Evolutionary conservation across 35 echinoderm and acorn worm species (phyloP), one percentile per base, ranked within the genome.

Genomic region (Chiridota heheva): DNA sequence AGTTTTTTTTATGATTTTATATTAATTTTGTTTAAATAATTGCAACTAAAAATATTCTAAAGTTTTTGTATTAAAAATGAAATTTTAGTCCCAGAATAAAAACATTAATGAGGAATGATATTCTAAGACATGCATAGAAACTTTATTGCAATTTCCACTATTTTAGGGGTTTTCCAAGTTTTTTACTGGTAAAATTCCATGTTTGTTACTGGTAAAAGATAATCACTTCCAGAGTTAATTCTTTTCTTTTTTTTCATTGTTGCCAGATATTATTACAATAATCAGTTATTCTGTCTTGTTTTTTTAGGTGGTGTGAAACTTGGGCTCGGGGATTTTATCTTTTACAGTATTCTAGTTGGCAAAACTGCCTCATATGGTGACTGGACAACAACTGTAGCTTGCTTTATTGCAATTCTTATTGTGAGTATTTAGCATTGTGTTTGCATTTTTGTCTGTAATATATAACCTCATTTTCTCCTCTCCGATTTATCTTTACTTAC

Each of bases 311-410:
- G 93, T 73, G 93, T 97, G 1, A 97, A 97, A 37, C 85, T 97
- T n/a, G 93, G 93, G 56, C 68, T 97, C 18, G 93, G 93, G 62
- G 93, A 97, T 87, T 97, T 97, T 46, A 97, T 97, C 35, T 97
- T 97, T 63, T 97, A 97, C 84, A 97, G 93, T 88, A 88, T 97
- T 17, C 80, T 96, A 80, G 93, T 96, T 2, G 93, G 93, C 24
- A 96, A 96, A 58, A 88, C 93, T 22, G 82, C 93, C 7, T 70
- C 70, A 36, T 81, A 80, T 24, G 93, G 93, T 44, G 93, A 96
- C 61, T 96, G 93, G 93, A 90, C 93, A 40, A 96, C 93, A 18
- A 96, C 93, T 4, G 26, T 96, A 13, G 93, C 93, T 26, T 96
- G 93, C 67, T 96, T 96, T 91, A 88, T 96, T 8, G 83, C 93